These are phyloP conservation scores for Burhinus bistriatus DNA, from an alignment of 2,113 vertebrate genomes.

Conservation along the genomic window DNA sequence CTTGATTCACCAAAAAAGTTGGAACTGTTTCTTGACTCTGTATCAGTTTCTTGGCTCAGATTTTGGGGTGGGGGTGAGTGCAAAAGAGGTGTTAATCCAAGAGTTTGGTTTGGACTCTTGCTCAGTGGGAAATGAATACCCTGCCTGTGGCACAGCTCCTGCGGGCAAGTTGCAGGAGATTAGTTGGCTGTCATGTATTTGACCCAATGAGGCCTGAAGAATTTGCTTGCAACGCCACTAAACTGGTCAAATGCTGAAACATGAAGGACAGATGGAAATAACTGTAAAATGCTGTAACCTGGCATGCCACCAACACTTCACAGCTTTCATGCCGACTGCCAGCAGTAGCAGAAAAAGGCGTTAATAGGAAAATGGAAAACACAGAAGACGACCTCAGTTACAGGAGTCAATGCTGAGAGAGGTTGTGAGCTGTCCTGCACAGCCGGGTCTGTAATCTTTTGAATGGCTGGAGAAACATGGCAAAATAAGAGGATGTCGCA, in stretches of 20 bases:
- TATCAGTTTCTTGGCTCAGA: conserved; percentile 11
- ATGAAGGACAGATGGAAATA: conserved; percentile 10
- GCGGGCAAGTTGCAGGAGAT: background rate
- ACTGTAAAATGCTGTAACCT: background rate
- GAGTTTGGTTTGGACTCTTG: conserved; percentile 18
- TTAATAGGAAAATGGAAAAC: background rate
- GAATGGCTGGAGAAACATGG: background rate
- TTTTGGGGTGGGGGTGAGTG: background rate
- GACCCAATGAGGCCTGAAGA: background rate
- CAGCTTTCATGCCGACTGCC: background rate
- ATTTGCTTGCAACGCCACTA: background rate
- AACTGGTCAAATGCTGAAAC: background rate
- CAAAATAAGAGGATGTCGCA: background rate
- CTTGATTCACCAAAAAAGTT: background rate
- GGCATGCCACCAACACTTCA: background rate
- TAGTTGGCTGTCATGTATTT: background rate
- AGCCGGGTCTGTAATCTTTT: background rate
- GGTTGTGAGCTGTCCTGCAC: background rate
- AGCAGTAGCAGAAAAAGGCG: background rate
- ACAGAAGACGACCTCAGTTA: background rate
- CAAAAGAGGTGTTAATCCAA: conserved; percentile 53
- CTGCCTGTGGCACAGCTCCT: background rate
- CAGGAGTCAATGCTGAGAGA: background rate
- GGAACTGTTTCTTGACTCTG: background rate
- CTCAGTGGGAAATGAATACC: conserved; percentile 7